Percentiles rank a stretch among this genome's conserved stretches.
phyloP scores from a whole-genome alignment of 2,888 invertebrate species.

The Eumacrocentrus americanus region DNA sequence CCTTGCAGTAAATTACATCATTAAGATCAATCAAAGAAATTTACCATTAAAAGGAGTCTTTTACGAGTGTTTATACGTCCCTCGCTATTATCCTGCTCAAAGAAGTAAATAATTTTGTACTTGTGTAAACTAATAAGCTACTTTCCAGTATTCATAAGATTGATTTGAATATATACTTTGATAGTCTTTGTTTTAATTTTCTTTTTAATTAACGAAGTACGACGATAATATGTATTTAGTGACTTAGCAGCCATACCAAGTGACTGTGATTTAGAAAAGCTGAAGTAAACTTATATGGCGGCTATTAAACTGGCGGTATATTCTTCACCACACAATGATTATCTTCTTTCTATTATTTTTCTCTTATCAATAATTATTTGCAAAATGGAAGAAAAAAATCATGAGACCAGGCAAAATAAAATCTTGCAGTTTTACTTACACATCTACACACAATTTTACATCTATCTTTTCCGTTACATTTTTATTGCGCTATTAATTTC shows the following conservation, averaged over 20 bases:
- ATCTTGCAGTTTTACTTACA: constrained; percentile 23
- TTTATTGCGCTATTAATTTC: constrained; percentile 44
- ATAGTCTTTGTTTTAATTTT: constrained; percentile 25
- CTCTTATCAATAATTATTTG: constrained; percentile 25
- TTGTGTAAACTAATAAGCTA: constrained; percentile 50
- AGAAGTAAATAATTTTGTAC: constrained; percentile 49
- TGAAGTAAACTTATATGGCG: constrained; percentile 53
- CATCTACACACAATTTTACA: constrained; percentile 24
- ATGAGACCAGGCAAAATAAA: not conserved
- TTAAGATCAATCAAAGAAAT: not conserved
- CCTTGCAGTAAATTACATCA: not conserved
- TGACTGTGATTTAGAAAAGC: constrained; percentile 57
- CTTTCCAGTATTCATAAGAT: constrained; percentile 54
- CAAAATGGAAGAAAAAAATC: constrained; percentile 32
- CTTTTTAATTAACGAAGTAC: constrained; percentile 30
- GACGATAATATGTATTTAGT: constrained; percentile 50
- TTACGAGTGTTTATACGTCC: constrained; percentile 36
- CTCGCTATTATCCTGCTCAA: constrained; percentile 32
- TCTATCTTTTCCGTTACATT: constrained; percentile 37
- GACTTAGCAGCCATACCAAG: constrained; percentile 51
- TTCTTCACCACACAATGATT: constrained; percentile 44
- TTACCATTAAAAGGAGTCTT: not conserved
- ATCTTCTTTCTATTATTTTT: constrained; percentile 26
- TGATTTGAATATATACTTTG: constrained; percentile 38
- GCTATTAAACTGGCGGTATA: constrained; percentile 45